phyloP scores from a whole-genome alignment of 1,140 invertebrate genomes.

The Temnothorax longispinosus region DNA sequence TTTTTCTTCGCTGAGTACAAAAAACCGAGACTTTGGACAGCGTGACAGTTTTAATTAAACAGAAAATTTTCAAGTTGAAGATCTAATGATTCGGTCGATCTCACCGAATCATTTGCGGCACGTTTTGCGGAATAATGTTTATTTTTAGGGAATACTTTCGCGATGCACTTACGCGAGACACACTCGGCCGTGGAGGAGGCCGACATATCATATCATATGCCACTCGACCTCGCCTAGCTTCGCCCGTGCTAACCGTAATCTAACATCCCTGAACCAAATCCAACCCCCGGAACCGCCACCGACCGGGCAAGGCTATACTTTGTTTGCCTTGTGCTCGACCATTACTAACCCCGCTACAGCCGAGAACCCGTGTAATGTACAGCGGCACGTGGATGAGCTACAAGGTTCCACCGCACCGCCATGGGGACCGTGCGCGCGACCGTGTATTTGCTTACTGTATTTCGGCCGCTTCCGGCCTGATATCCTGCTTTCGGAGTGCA shows the following conservation, averaged over 20 bases:
- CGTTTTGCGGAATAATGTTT: conserved; percentile 65
- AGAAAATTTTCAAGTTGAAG: background rate
- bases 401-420: conserved; percentile 23
- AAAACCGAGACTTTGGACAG: background rate
- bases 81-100: background rate
- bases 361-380: conserved; percentile 66
- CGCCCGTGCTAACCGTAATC: conserved; percentile 71
- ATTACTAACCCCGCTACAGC: conserved; percentile 74
- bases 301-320: conserved; percentile 69
- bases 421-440: background rate
- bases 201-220: conserved; percentile 79
- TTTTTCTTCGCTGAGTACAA: background rate
- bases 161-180: conserved; percentile 60
- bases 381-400: conserved; percentile 64
- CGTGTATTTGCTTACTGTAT: conserved; percentile 68
- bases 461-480: conserved; percentile 52
- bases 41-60: background rate
- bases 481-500: conserved; percentile 31
- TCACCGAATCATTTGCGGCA: background rate
- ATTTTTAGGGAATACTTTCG: conserved; percentile 69
- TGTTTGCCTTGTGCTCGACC: conserved; percentile 77
- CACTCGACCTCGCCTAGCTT: conserved; percentile 75
- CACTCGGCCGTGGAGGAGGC: conserved; percentile 70
- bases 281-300: conserved; percentile 61
- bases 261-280: conserved; percentile 72